A percentile compares a stretch with the other conserved stretches of the same genome.
Conservation (phyloP, 2,888 invertebrate species). For the Rhopalosiphum nymphaeae region DNA sequence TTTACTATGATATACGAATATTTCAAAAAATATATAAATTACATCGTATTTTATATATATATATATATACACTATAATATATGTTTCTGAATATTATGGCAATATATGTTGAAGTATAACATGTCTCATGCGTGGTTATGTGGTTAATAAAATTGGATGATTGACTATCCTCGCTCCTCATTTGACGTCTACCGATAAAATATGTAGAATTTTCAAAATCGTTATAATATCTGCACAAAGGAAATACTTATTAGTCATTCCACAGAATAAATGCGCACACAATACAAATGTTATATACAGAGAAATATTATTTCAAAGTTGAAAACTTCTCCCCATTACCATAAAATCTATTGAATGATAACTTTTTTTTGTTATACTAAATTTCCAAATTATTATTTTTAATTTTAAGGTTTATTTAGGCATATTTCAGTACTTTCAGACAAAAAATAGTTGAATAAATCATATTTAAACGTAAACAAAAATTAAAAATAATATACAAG, state of each 20-base stretch:
- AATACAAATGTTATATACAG: not conserved
- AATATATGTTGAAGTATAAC: not conserved
- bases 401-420: not conserved
- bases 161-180: not conserved
- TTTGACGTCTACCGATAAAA: not conserved
- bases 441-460: not conserved
- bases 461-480: not conserved
- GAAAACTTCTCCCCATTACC: not conserved
- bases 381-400: not conserved
- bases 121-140: not conserved
- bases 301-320: not conserved
- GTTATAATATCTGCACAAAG: not conserved
- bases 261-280: not conserved
- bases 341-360: not conserved
- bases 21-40: not conserved
- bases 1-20: constrained; percentile 6
- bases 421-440: not conserved
- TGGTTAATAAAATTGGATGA: not conserved
- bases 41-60: not conserved
- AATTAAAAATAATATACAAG: not conserved
- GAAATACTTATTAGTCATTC: not conserved
- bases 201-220: not conserved
- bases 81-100: not conserved
- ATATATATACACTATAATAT: not conserved
- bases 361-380: not conserved